Percentiles rank a stretch among this genome's conserved stretches.
These are phyloP conservation scores for Camelus bactrianus DNA, from an alignment of 2,113 vertebrate species.

Conservation along the genomic window DNA sequence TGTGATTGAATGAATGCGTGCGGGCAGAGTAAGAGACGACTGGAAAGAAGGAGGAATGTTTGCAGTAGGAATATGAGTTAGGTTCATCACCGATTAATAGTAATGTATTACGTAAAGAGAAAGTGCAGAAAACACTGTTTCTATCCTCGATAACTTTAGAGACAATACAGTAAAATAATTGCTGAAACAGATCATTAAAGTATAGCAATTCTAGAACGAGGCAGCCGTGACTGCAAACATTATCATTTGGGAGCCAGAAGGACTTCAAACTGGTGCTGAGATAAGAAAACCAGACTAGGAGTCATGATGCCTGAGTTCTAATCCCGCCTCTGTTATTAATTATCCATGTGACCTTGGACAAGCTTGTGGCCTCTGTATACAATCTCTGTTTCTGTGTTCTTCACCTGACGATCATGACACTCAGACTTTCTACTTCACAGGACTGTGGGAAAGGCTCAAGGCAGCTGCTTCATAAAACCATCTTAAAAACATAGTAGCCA, in stretches of 20 bases:
- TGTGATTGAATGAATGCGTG: neutral
- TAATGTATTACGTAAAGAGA: neutral
- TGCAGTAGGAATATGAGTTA: neutral
- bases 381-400: neutral
- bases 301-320: neutral
- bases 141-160: neutral
- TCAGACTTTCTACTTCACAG: neutral
- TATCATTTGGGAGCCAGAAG: neutral
- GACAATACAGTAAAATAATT: neutral
- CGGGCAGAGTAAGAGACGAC: neutral
- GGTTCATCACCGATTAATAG: neutral
- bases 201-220: neutral
- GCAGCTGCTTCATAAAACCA: neutral
- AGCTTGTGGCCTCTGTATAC: neutral
- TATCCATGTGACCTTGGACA: neutral
- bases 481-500: slow-evolving; percentile 25
- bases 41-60: neutral
- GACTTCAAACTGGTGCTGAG: neutral
- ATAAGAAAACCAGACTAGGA: neutral
- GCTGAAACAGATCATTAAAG: neutral
- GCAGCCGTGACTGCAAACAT: neutral
- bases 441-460: neutral
- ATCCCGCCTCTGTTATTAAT: neutral
- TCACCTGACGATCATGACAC: neutral
- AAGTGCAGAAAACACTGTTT: neutral